These are phyloP conservation scores for Scortum barcoo DNA, from an alignment of 2,113 vertebrate species.

Conservation along the genomic window DNA sequence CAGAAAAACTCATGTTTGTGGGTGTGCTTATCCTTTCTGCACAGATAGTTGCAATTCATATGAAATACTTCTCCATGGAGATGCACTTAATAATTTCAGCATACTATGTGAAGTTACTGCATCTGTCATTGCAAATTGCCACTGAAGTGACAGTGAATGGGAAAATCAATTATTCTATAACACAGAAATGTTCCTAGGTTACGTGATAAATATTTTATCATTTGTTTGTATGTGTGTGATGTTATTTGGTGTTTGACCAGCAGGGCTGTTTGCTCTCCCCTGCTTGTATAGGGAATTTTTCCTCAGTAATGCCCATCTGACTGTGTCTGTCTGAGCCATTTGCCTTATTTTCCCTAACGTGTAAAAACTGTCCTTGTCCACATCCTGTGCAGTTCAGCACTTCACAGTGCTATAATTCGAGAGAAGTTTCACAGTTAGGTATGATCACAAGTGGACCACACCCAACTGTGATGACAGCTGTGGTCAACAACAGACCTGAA, in stretches of 20 bases:
- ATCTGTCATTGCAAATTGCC: no score
- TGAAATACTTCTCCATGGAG: not conserved
- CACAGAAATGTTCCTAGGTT: not conserved
- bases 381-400: not conserved
- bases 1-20: not conserved
- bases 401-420: not conserved
- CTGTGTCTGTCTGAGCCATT: not conserved
- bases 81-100: not conserved
- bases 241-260: no score
- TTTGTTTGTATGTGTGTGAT: not conserved
- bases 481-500: not conserved
- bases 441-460: no score
- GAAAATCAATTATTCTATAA: not conserved
- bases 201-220: not conserved
- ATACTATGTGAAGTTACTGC: not conserved
- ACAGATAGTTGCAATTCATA: not conserved
- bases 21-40: not conserved
- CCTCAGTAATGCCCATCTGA: not conserved
- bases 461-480: not conserved
- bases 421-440: not conserved
- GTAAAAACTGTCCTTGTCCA: not conserved
- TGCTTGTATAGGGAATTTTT: no score
- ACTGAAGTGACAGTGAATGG: not conserved
- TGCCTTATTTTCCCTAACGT: no score
- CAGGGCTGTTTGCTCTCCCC: not conserved